Evolutionary conservation across 2,797 vertebrate species (phyloP).

Genomic region (Etheostoma perlongum): DNA sequence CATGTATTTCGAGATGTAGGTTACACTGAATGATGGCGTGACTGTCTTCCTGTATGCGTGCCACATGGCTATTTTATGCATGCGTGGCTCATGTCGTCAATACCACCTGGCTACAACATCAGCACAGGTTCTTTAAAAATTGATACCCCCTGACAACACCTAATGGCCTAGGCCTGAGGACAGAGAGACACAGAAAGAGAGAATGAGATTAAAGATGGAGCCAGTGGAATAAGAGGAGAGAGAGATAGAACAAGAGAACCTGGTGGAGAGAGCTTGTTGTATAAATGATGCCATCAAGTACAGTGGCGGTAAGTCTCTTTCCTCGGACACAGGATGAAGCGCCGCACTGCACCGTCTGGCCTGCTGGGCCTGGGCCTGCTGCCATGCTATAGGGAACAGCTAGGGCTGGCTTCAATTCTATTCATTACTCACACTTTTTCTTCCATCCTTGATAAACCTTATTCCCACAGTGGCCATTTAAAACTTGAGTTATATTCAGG

Average conservation of each 20-base stretch:
- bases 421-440: slow-evolving; percentile 13
- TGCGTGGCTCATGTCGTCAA: slow-evolving; percentile 36
- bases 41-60: slow-evolving; percentile 28
- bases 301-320: slow-evolving; percentile 32
- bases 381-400: slow-evolving; percentile 46
- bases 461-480: slow-evolving; percentile 34
- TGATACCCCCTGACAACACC: slow-evolving; percentile 65
- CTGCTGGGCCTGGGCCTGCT: slow-evolving; percentile 49
- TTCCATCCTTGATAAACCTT: slow-evolving; percentile 17
- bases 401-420: slow-evolving; percentile 29
- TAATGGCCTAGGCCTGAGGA: slow-evolving; percentile 65
- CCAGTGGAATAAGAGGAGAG: slow-evolving; percentile 3
- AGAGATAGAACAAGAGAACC: neutral
- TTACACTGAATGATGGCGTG: slow-evolving; percentile 11
- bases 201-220: slow-evolving; percentile 47
- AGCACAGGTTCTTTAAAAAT: slow-evolving; percentile 69
- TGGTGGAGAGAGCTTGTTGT: neutral
- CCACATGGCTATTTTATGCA: slow-evolving; percentile 48
- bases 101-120: slow-evolving; percentile 37
- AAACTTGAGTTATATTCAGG: slow-evolving; percentile 21
- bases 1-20: slow-evolving; percentile 2
- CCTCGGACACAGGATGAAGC: slow-evolving; percentile 34
- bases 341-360: slow-evolving; percentile 10
- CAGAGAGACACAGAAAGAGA: slow-evolving; percentile 36
- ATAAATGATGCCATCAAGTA: slow-evolving; percentile 59